Percentiles rank a stretch among this genome's conserved stretches.
These are phyloP conservation scores for Dorcus hopei DNA, from an alignment of 2,888 invertebrate genomes.

Conservation along the genomic window DNA sequence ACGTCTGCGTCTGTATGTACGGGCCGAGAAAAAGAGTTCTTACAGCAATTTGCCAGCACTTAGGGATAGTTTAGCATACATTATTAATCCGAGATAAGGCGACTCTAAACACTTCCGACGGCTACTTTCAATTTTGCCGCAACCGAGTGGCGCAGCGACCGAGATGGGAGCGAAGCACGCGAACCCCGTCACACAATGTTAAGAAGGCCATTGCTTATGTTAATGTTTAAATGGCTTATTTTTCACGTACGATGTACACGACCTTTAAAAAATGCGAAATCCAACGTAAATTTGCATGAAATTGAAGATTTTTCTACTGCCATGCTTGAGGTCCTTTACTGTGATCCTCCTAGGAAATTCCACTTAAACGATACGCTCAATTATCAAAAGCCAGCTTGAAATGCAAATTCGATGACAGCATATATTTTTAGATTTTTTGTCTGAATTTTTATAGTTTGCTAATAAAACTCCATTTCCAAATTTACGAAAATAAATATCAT, in stretches of 20 bases:
- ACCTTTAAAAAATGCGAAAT: neutral
- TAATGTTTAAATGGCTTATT: slow-evolving; percentile 1
- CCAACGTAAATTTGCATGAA: too few relatives aligned
- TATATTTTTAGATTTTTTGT: too few relatives aligned
- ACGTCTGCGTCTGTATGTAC: too few relatives aligned
- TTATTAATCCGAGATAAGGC: slow-evolving; percentile 48
- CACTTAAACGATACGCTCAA: too few relatives aligned
- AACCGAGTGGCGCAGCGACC: slow-evolving; percentile 24
- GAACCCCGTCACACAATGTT: slow-evolving; percentile 11
- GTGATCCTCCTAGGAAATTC: too few relatives aligned
- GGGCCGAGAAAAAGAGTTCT: neutral
- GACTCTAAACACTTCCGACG: slow-evolving; percentile 49
- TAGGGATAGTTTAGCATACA: slow-evolving; percentile 51
- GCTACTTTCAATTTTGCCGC: slow-evolving; percentile 45
- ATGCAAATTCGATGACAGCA: too few relatives aligned
- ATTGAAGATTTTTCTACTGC: too few relatives aligned
- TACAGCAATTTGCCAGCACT: slow-evolving; percentile 49
- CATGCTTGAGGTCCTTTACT: too few relatives aligned
- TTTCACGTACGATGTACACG: neutral
- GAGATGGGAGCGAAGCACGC: slow-evolving; percentile 27
- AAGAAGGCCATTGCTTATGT: slow-evolving; percentile 1
- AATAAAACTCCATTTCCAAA: too few relatives aligned
- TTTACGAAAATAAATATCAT: too few relatives aligned
- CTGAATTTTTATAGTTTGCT: too few relatives aligned
- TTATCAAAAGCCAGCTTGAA: too few relatives aligned